These are phyloP conservation scores for Muscicapa adusta DNA, from an alignment of 2,113 vertebrate genomes.

Conservation along the genomic window DNA sequence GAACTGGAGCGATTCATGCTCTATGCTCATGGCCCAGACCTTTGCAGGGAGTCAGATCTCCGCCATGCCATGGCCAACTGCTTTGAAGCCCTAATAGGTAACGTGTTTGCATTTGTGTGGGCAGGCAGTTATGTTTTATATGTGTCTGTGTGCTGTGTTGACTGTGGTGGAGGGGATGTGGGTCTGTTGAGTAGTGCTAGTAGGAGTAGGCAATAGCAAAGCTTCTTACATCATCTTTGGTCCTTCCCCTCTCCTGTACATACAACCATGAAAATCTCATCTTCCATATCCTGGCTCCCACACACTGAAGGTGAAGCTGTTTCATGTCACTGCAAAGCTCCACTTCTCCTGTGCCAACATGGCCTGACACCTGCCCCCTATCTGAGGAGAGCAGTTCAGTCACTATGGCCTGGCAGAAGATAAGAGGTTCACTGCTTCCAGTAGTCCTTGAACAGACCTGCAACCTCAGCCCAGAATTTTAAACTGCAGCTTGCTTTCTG, in stretches of 20 bases:
- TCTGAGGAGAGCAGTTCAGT: background rate
- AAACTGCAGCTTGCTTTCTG: background rate
- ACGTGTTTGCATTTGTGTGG: background rate
- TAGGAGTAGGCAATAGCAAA: background rate
- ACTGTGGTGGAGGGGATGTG: background rate
- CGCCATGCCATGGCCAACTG: constrained; percentile 99
- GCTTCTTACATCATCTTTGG: background rate
- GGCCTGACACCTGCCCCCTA: background rate
- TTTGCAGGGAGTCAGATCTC: constrained; percentile 96
- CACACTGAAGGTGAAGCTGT: fast-evolving
- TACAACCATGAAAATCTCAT: background rate
- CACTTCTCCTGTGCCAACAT: fast-evolving
- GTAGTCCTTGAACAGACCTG: background rate
- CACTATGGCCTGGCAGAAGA: background rate
- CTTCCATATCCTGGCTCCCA: background rate
- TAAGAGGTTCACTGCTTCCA: background rate
- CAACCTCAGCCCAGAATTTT: background rate
- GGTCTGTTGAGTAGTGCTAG: background rate
- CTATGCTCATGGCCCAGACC: constrained; percentile 95
- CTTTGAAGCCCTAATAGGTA: constrained; percentile 98
- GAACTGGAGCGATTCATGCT: constrained; percentile 98
- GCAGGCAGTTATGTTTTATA: background rate
- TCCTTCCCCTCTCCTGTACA: background rate
- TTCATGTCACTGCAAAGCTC: background rate
- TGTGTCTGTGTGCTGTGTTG: fast-evolving